Base-by-base conservation (phyloP, 1,140 invertebrate genomes). In the Danaus plexippus region DNA sequence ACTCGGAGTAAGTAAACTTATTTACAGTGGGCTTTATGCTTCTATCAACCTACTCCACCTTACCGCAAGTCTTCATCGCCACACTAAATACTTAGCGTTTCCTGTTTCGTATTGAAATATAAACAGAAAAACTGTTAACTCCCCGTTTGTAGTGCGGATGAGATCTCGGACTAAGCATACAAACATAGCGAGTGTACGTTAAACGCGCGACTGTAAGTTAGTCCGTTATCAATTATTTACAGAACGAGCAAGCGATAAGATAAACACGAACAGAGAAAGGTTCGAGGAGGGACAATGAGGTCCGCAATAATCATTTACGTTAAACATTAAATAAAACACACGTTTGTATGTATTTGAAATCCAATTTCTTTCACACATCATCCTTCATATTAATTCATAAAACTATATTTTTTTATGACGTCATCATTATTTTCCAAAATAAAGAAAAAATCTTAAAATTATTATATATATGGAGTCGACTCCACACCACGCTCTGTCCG, bases 181-280 rank as follows among this genome's bases (percentile, higher is more conserved):
- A n/a, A n/a, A n/a, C 15, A 32, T 32, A 32, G 7, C 22, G 22
- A 32, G 22, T 6, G 22, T 32, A 32, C 22, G 22, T 32, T 32
- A 32, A 32, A 32, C 22, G 9, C 47, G 8, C 58, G 63, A 57
- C 22, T 54, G 66, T 77, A 73, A 47, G 43, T 64, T 67, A 57
- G 45, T 44, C 46, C 52, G 61, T 79, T 83, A 83, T 83, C 80
- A 75, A 72, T 77, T 82, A 77, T 83, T 77, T 79, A 77, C 73
- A 75, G 63, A 68, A 65, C 74, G 73, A 79, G 71, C 71, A 54
- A 69, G 54, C 59, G 80, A 83, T 83, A 75, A 83, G 77, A 80
- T 79, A 75, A 40, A 59, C 52, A 52, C 42, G 55, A 11, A 58
- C 7, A 32, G 4, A 32, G 22, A 62, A 62, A 61, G 57, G 59